These are phyloP conservation scores for Sycobia sp. DNA, from an alignment of 1,140 invertebrate species.

Conservation along the genomic window DNA sequence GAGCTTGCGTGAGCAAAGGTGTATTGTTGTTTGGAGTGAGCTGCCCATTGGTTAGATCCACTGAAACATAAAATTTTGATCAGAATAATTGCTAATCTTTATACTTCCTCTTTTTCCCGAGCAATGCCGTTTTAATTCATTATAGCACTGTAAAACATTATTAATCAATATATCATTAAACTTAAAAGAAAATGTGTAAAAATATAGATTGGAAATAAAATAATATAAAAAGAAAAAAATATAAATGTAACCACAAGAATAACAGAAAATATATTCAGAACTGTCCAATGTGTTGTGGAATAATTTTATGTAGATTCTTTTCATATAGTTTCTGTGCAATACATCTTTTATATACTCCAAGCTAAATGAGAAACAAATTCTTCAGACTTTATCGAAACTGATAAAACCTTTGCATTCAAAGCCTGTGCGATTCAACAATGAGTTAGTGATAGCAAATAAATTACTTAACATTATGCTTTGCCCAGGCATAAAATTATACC, in stretches of 20 bases:
- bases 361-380: no score
- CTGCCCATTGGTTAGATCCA: slow-evolving; percentile 92
- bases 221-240: slow-evolving; percentile 6
- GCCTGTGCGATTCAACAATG: no score
- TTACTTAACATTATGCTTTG: no score
- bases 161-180: not conserved
- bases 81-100: slow-evolving; percentile 47
- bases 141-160: no score
- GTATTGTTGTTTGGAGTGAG: slow-evolving; percentile 93
- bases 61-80: slow-evolving; percentile 72
- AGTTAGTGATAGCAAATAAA: no score
- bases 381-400: no score
- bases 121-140: not conserved
- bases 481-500: no score
- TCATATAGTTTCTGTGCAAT: no score
- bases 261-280: not conserved
- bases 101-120: slow-evolving; percentile 18
- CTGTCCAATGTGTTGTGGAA: slow-evolving; percentile 34
- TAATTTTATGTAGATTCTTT: no score
- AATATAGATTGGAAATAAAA: not conserved
- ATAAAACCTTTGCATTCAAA: no score
- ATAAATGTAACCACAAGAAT: not conserved
- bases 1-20: slow-evolving; percentile 88
- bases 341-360: no score
- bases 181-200: not conserved